Evolutionary conservation across 2,888 invertebrate genomes (phyloP), one percentile per base, ranked within the genome.

Genomic region (Eupeodes latifasciatus): DNA sequence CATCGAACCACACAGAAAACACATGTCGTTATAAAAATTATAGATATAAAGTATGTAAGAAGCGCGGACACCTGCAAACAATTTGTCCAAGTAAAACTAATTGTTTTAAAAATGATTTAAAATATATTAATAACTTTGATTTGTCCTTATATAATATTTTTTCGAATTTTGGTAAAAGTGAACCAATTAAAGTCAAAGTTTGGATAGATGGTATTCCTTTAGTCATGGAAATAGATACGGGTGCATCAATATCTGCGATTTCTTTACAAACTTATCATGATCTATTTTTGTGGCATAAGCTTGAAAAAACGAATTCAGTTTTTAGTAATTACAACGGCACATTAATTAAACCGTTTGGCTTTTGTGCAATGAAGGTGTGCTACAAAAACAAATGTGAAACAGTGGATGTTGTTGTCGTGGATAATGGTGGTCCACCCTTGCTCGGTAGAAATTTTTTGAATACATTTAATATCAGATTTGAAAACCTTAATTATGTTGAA

Each of bases 141-240:
- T 47, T 47, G 9, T 10, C 47, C 9, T 47, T 47, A 2, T 47
- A 47, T 47, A 47, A 47, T 47, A 10, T 47, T 47, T 27, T 27
- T 27, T 27, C 27, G 27, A 27, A 55, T 90, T 9, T 90, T 90
- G 36, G 91, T 86, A 66, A 90, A 86, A 82, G 89, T 90, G 40
- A 57, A 10, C 74, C 74, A 59, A 74, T 74, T 57, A 59, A 36
- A 55, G 36, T 47, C 5, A 57, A 49, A 11, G 66, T 66, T 14
- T 27, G 40, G 36, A 40, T 71, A 47, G 19, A 75, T 61, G 47
- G 75, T 61, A 49, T 61, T 59, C 75, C 59, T 11, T 14, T 75
- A 47, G 51, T 16, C 16, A 57, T 75, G 75, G 59, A 75, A 53
- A 47, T 61, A 11, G 75, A 75, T 57, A 75, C 57, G 44, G 75